Percentiles rank a stretch among this genome's conserved stretches.
Evolutionary conservation across 2,797 vertebrate species (phyloP).

Genomic region (Loriculus beryllinus): DNA sequence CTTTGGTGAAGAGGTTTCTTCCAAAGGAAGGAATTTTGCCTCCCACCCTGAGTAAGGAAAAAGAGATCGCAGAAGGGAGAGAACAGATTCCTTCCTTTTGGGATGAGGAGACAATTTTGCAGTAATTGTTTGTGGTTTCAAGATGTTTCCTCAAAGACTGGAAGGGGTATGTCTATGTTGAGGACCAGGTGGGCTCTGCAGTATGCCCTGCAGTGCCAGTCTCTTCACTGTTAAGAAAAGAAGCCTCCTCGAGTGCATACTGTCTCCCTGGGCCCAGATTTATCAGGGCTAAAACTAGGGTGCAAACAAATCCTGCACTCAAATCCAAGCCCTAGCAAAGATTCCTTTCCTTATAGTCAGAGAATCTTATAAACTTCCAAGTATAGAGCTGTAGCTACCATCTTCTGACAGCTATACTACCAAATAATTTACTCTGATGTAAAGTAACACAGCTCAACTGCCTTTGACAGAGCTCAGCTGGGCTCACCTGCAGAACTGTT

Average conservation of each 20-base stretch:
- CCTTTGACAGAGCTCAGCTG: background rate
- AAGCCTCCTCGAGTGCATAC: background rate
- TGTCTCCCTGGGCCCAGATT: background rate
- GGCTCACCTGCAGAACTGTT: background rate
- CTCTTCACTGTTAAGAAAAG: background rate
- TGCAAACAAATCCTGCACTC: background rate
- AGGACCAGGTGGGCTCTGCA: background rate
- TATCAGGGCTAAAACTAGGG: background rate
- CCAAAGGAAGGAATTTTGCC: background rate
- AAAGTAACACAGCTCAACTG: background rate
- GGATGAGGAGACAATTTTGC: background rate
- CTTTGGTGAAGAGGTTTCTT: background rate
- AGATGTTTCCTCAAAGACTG: background rate
- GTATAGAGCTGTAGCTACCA: background rate
- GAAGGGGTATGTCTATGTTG: background rate
- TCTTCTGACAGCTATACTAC: background rate
- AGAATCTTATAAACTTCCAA: background rate
- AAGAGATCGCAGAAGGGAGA: background rate
- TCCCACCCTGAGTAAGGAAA: background rate
- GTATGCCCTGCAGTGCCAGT: background rate
- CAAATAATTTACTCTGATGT: background rate
- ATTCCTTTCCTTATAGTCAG: background rate
- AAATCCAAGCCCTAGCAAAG: background rate
- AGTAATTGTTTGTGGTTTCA: background rate
- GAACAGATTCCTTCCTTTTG: background rate